A percentile compares a stretch with the other conserved stretches of the same genome.
phyloP scores from a whole-genome alignment of 2,888 invertebrate genomes.

The Spisula subtruncata region DNA sequence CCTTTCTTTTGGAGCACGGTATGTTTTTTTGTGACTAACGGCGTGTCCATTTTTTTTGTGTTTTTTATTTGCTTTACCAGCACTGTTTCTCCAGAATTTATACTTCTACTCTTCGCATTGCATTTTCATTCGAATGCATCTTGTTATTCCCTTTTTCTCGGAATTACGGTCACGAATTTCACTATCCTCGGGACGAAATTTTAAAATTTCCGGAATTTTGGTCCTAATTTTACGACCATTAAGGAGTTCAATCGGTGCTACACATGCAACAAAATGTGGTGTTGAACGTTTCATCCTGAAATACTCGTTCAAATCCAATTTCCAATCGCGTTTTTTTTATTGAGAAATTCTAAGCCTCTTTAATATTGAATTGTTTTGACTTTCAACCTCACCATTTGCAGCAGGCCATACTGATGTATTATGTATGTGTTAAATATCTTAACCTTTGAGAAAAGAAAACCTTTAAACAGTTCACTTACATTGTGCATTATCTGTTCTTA shows the following conservation, averaged over 20 bases:
- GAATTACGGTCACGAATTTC: slow-evolving; percentile 39
- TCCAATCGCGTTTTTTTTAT: not conserved
- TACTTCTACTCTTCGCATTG: slow-evolving; percentile 29
- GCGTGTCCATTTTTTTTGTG: too few relatives aligned
- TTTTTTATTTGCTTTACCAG: too few relatives aligned
- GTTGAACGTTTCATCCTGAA: not conserved
- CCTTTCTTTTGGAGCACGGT: too few relatives aligned
- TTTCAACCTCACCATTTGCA: slow-evolving; percentile 71
- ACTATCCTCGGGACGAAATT: not conserved
- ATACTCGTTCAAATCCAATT: not conserved
- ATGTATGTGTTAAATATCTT: slow-evolving; percentile 60
- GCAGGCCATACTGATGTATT: slow-evolving; percentile 65
- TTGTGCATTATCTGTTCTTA: not conserved
- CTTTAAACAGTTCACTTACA: slow-evolving; percentile 25
- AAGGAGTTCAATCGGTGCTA: not conserved
- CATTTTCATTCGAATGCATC: slow-evolving; percentile 42
- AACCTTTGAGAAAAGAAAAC: slow-evolving; percentile 51
- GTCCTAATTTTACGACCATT: not conserved
- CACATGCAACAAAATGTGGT: not conserved
- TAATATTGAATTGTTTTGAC: slow-evolving; percentile 57
- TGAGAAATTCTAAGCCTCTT: not conserved
- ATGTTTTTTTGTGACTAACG: too few relatives aligned
- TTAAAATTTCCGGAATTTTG: slow-evolving; percentile 43
- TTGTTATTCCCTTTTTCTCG: slow-evolving; percentile 31
- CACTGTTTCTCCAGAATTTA: too few relatives aligned